Evolutionary conservation across 2,888 invertebrate species (phyloP), one percentile per base, ranked within the genome.

Genomic region (Baronia brevicornis): DNA sequence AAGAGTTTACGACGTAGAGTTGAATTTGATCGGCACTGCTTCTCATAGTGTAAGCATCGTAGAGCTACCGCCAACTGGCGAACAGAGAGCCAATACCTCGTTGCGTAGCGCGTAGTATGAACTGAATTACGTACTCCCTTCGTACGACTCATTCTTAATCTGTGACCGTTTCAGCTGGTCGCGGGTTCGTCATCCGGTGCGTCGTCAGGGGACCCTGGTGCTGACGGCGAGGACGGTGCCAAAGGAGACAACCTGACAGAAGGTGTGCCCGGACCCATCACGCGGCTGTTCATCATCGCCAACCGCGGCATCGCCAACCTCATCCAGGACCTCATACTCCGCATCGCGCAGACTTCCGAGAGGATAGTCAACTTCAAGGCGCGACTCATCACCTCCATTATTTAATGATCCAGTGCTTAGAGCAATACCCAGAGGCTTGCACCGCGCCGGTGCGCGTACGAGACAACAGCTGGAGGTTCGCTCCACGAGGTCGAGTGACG

Each of bases 331-430:
- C 88, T 95, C 59, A 94, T 94, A 78, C 88, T 94, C 69, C 94
- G 94, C 74, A 87, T 94, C 73, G 94, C 94, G 38, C 93, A 94
- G 77, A 94, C 94, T 68, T 94, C 94, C 70, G 94, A 95, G 82
- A 90, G 93, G 79, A 91, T 95, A 86, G 94, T 95, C 65, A 94
- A 94, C 91, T 95, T 94, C 90, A 95, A 94, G 87, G 94, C 94
- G 71, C 90, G 94, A 86, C 87, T 95, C 64, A 92, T 95, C 78
- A 95, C 94, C 61, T 92, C 94, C 54, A 91, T 94, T 79, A 94
- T 95, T 84, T 94, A 94, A 88, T 44, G 66, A 52, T 65, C 48
- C 28, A 38, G 60, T 54, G 49, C 56, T 50, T 74, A 71, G 73
- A 67, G 59, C 68, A 74, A 62, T 49, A 35, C 39, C 46, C 48